Percentiles rank a stretch among this genome's conserved stretches.
Evolutionary conservation across 2,888 invertebrate genomes (phyloP).

Genomic region (Euproctis similis): DNA sequence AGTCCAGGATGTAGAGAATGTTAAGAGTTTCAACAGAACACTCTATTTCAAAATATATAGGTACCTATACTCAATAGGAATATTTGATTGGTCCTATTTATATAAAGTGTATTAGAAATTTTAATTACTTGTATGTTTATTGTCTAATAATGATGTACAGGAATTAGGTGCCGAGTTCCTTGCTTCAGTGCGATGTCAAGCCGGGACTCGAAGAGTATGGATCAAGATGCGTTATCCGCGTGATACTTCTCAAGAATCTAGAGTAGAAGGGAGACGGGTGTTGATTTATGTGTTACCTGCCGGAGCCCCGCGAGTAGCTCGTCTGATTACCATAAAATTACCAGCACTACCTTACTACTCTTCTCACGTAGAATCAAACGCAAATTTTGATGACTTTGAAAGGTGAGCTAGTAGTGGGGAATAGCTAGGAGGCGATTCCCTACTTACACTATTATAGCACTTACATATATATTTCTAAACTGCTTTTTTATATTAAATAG

Average conservation of each 20-base stretch:
- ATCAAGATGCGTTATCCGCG: constrained; percentile 85
- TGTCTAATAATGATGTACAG: constrained; percentile 29
- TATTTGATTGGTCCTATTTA: neutral
- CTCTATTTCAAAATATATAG: too few species aligned
- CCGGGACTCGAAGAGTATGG: constrained; percentile 92
- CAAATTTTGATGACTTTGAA: too few species aligned
- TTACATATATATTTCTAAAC: too few species aligned
- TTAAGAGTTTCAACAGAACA: too few species aligned
- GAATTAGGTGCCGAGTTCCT: constrained; percentile 53
- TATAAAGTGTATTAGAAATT: neutral
- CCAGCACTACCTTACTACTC: constrained; percentile 57
- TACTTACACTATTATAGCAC: too few species aligned
- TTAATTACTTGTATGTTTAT: neutral
- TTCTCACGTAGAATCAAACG: constrained; percentile 41
- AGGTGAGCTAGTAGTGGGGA: too few species aligned
- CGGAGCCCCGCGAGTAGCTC: constrained; percentile 62
- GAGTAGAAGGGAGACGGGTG: constrained; percentile 41
- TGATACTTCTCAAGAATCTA: constrained; percentile 16
- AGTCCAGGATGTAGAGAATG: too few species aligned
- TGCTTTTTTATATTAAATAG: too few species aligned
- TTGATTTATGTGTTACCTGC: constrained; percentile 56
- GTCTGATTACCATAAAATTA: constrained; percentile 45
- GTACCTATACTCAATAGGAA: neutral
- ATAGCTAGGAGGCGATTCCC: too few species aligned
- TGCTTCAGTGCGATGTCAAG: constrained; percentile 94